Evolutionary conservation across 2,113 vertebrate species (phyloP).

Genomic region (Hippopotamus amphibius): DNA sequence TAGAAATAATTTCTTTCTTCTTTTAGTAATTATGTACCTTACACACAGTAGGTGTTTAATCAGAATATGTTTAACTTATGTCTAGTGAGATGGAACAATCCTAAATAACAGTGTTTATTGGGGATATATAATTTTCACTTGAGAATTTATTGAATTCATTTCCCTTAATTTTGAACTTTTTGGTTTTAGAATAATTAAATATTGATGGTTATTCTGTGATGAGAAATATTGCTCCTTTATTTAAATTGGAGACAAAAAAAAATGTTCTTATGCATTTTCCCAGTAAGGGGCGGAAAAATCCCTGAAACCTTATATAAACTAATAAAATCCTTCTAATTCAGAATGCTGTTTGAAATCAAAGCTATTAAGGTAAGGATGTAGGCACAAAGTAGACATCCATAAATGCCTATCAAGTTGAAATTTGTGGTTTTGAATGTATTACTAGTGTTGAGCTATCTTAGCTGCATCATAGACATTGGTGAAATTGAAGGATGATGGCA

Average conservation of each 20-base stretch:
- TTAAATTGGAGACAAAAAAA: constrained; percentile 42
- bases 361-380: constrained; percentile 35
- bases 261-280: not conserved
- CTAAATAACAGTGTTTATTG: constrained; percentile 32
- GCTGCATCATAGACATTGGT: not conserved
- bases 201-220: not conserved
- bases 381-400: not conserved
- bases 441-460: not conserved
- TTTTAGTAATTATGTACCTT: not conserved
- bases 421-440: not conserved
- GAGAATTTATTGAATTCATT: constrained; percentile 49
- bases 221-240: constrained; percentile 57
- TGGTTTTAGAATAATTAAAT: constrained; percentile 61
- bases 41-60: constrained; percentile 34
- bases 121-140: constrained; percentile 20
- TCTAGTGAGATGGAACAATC: constrained; percentile 17
- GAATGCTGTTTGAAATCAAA: constrained; percentile 52
- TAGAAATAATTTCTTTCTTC: constrained; percentile 28
- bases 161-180: constrained; percentile 57
- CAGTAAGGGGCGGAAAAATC: not conserved
- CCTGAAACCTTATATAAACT: not conserved
- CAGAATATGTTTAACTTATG: not conserved
- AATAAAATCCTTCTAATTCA: constrained; percentile 57
- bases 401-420: not conserved
- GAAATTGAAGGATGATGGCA: not conserved